Evolutionary conservation across 2,113 vertebrate species (phyloP).

Genomic region (Scalopus aquaticus): DNA sequence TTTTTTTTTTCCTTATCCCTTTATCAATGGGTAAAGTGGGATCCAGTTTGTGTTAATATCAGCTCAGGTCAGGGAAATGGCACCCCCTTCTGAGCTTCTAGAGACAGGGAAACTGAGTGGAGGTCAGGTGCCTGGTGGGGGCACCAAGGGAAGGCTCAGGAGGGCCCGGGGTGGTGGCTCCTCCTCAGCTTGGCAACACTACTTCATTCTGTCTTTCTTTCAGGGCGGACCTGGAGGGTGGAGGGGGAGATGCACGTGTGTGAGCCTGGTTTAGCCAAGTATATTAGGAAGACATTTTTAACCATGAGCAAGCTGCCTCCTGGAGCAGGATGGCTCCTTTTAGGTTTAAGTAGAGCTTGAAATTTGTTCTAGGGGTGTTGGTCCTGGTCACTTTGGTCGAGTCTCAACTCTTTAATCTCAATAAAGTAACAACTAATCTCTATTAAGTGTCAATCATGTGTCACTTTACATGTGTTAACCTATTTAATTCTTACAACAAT

Average conservation of each 20-base stretch:
- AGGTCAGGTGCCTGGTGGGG: background rate
- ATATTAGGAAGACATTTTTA: slow-evolving; percentile 10
- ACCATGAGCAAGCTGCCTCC: background rate
- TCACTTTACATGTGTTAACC: background rate
- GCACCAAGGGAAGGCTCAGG: background rate
- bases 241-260: background rate
- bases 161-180: background rate
- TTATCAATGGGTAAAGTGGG: background rate
- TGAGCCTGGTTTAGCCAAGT: background rate
- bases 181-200: background rate
- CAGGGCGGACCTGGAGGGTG: background rate
- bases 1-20: background rate
- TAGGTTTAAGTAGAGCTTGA: background rate
- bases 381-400: background rate
- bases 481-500: background rate
- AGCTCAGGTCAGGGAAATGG: background rate
- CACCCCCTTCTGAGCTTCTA: background rate
- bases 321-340: background rate
- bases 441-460: background rate
- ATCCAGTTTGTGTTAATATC: background rate
- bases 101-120: background rate
- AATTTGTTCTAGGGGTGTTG: background rate
- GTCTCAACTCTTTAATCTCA: background rate
- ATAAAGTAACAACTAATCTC: background rate
- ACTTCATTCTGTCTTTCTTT: background rate